These are phyloP conservation scores for Phataginus tetradactyla DNA, from an alignment of 2,797 vertebrate species.

Conservation along the genomic window DNA sequence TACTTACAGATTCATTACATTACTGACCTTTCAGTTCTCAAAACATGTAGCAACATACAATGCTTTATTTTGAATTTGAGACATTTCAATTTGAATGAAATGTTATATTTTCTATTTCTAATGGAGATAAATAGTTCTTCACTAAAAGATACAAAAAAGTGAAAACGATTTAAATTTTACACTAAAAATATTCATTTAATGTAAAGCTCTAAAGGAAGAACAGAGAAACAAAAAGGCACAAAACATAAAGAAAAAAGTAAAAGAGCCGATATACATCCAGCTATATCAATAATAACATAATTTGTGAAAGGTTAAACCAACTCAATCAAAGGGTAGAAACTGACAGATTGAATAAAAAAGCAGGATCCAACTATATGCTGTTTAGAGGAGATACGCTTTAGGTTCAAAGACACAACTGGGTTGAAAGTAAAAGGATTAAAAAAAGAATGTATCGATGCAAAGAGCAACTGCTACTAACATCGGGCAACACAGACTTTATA, in stretches of 20 bases:
- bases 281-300: background rate
- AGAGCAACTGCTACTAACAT: background rate
- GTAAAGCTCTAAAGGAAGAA: background rate
- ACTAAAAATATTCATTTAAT: background rate
- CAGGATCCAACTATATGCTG: background rate
- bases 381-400: background rate
- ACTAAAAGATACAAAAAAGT: background rate
- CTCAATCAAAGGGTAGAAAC: background rate
- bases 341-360: background rate
- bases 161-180: background rate
- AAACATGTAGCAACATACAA: background rate
- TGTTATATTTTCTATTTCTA: background rate
- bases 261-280: background rate
- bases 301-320: background rate
- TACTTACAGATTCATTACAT: background rate
- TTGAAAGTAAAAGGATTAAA: background rate
- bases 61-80: slow-evolving; percentile 30
- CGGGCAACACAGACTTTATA: background rate
- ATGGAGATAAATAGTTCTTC: slow-evolving; percentile 7
- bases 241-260: slow-evolving; percentile 5
- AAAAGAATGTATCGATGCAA: background rate
- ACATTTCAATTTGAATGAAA: slow-evolving; percentile 10
- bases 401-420: background rate
- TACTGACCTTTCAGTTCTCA: background rate
- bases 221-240: background rate